phyloP scores from a whole-genome alignment of 2,797 vertebrate species.

The Pipistrellus pipistrellus region DNA sequence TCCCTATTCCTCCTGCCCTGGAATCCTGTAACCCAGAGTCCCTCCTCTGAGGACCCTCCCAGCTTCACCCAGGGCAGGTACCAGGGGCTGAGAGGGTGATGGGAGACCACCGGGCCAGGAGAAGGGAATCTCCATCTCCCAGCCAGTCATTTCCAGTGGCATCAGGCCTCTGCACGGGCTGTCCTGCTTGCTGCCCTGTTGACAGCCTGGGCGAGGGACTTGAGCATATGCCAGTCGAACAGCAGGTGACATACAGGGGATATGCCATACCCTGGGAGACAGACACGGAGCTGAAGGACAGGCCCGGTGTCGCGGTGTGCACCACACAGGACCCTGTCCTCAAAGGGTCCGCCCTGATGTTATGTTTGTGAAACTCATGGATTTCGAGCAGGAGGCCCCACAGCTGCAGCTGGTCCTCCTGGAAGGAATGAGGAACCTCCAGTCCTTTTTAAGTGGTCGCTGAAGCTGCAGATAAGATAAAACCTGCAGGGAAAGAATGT shows the following conservation, averaged over 20 bases:
- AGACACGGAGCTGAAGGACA: not conserved
- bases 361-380: not conserved
- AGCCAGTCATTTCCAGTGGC: not conserved
- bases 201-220: not conserved
- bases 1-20: no score
- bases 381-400: not conserved
- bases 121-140: not conserved
- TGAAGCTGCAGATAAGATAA: not conserved
- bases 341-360: not conserved
- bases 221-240: not conserved
- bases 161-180: fast-evolving
- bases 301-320: no score
- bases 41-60: not conserved
- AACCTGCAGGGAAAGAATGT: not conserved
- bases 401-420: not conserved
- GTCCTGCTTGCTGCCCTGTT: not conserved
- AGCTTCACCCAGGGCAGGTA: not conserved
- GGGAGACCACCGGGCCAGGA: not conserved
- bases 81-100: not conserved
- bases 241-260: not conserved
- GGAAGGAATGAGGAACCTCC: not conserved
- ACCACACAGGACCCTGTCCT: not conserved
- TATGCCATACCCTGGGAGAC: no score
- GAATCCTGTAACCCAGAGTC: not conserved
- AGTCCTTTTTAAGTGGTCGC: not conserved